Conservation (phyloP, 1,140 invertebrate species). For the Aricia agestis region DNA sequence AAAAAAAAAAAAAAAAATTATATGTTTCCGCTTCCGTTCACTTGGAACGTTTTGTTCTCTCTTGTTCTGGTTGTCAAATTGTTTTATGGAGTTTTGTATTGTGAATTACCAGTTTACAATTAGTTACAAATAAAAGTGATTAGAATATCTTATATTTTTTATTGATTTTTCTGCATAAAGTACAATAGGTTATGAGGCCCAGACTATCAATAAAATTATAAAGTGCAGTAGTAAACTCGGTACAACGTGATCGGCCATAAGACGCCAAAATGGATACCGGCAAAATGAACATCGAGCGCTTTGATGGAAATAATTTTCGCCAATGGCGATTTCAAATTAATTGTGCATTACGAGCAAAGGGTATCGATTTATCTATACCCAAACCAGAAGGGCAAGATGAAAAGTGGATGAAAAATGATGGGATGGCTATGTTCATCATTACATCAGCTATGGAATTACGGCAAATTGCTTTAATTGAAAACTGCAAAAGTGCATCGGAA, state of each 20-base stretch:
- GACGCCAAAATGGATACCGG: slow-evolving; percentile 22
- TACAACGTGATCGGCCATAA: not conserved
- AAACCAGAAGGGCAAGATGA: slow-evolving; percentile 25
- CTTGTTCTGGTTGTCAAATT: too few species aligned
- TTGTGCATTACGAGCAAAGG: slow-evolving; percentile 44
- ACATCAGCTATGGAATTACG: slow-evolving; percentile 48
- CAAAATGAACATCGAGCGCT: slow-evolving; percentile 29
- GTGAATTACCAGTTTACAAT: too few species aligned
- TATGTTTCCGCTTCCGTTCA: too few species aligned
- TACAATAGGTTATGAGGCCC: too few species aligned
- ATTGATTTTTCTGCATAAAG: too few species aligned
- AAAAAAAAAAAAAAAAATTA: too few species aligned
- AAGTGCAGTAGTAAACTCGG: too few species aligned
- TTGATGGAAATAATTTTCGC: slow-evolving; percentile 43
- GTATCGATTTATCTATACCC: slow-evolving; percentile 29
- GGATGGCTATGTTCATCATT: slow-evolving; percentile 42
- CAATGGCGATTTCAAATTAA: slow-evolving; percentile 45
- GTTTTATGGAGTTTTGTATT: too few species aligned
- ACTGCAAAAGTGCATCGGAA: slow-evolving; percentile 36
- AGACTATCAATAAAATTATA: too few species aligned
- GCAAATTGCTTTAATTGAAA: slow-evolving; percentile 47
- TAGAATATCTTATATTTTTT: too few species aligned
- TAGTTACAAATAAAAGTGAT: too few species aligned
- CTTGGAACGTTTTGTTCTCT: too few species aligned
- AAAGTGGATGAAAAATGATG: slow-evolving; percentile 44